Conservation (phyloP, 2,888 invertebrate genomes). For the Pandemis corylana region DNA sequence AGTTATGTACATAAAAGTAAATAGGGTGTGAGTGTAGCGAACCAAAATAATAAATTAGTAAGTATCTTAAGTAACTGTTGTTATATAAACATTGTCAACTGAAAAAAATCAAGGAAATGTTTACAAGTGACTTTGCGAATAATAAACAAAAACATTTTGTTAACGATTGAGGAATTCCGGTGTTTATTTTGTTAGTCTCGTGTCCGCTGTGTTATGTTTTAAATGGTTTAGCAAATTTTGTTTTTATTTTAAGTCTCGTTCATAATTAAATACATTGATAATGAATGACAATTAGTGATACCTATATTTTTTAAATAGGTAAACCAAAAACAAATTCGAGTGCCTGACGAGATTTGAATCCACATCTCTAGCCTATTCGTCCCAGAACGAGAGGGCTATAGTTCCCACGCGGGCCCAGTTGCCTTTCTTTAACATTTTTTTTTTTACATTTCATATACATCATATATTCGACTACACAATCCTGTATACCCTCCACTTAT, state of each 20-base stretch:
- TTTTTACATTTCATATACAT: too few species aligned
- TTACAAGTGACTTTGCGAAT: constrained; percentile 2
- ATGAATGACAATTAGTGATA: background rate
- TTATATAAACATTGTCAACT: constrained; percentile 13
- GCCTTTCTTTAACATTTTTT: too few species aligned
- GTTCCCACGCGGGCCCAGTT: too few species aligned
- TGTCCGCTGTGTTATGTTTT: constrained; percentile 9
- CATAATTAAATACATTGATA: background rate
- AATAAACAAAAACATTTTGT: constrained; percentile 28
- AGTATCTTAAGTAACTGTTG: background rate
- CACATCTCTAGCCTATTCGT: too few species aligned
- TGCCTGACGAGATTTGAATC: too few species aligned
- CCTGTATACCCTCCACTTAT: background rate
- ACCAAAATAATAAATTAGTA: background rate
- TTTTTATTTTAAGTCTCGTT: constrained; percentile 12
- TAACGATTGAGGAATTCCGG: constrained; percentile 46
- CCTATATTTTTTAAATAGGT: too few species aligned
- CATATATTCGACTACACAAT: background rate
- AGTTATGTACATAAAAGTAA: too few species aligned
- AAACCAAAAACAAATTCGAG: too few species aligned
- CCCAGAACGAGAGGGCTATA: too few species aligned
- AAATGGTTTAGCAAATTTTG: constrained; percentile 20
- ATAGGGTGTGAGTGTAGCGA: too few species aligned
- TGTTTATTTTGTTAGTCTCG: constrained; percentile 37
- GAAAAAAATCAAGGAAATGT: constrained; percentile 34